phyloP scores from a whole-genome alignment of 2,797 vertebrate genomes.

The Podarcis lilfordi region DNA sequence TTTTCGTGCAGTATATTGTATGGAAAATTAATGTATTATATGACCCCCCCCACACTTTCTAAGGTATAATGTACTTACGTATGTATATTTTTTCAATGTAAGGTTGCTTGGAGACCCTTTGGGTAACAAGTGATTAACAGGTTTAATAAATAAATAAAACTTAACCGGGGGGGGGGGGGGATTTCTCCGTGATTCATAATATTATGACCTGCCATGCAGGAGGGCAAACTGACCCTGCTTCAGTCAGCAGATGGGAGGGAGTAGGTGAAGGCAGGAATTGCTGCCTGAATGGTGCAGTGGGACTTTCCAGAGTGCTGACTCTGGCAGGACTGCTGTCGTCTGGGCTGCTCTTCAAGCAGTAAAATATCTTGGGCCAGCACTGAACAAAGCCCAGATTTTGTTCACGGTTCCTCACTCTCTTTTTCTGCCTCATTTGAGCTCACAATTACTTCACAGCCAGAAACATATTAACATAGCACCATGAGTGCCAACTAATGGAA shows the following conservation, averaged over 20 bases:
- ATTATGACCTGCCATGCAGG: background rate
- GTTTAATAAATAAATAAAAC: no score
- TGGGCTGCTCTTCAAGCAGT: background rate
- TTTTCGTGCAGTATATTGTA: no score
- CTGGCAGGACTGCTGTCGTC: background rate
- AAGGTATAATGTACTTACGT: no score
- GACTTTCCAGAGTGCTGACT: background rate
- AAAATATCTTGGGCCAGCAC: background rate
- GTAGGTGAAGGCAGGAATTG: background rate
- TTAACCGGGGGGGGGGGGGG: no score
- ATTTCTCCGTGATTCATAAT: no score
- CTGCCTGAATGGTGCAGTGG: background rate
- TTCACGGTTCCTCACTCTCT: background rate
- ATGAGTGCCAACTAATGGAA: background rate
- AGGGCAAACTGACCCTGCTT: background rate
- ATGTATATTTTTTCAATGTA: no score
- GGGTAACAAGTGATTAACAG: no score
- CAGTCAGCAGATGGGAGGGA: background rate
- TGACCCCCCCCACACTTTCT: no score
- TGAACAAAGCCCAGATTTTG: background rate
- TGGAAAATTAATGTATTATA: no score
- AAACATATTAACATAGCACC: background rate
- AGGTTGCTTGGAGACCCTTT: no score
- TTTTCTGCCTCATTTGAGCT: slow-evolving; percentile 12
- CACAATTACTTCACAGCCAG: slow-evolving; percentile 18